These are phyloP conservation scores for Aphodius granarius DNA, from an alignment of 2,888 invertebrate species.

Conservation along the genomic window DNA sequence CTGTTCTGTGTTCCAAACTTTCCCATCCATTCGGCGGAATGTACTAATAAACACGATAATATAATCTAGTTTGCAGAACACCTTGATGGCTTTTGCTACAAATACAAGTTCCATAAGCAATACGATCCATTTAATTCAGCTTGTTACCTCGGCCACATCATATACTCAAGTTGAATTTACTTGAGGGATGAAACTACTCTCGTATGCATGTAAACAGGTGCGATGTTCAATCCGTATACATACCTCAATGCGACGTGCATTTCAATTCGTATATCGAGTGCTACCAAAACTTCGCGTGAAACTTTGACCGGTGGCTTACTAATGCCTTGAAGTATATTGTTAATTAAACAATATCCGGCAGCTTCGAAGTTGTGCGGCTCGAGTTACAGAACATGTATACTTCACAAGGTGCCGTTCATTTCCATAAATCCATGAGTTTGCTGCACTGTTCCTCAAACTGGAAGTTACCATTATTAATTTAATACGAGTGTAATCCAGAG, in stretches of 20 bases:
- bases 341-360: slow-evolving; percentile 16
- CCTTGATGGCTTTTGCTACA: neutral
- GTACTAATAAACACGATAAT: neutral
- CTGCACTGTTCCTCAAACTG: neutral
- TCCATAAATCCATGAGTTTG: neutral
- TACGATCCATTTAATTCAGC: neutral
- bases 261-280: neutral
- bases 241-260: neutral
- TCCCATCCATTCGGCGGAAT: neutral
- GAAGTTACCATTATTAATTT: neutral
- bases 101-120: neutral
- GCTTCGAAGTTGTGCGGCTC: neutral
- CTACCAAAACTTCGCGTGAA: neutral
- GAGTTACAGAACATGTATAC: neutral
- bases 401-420: neutral
- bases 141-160: neutral
- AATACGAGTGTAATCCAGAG: neutral
- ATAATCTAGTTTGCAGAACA: neutral
- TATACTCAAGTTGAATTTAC: neutral
- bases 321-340: slow-evolving; percentile 17
- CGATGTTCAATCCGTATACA: neutral
- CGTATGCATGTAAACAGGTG: neutral
- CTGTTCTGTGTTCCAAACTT: too few species aligned
- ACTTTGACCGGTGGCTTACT: slow-evolving; percentile 10
- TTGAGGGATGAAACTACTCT: neutral